Evolutionary conservation across 2,888 invertebrate species (phyloP).

Genomic region (Pegoplata infirma): DNA sequence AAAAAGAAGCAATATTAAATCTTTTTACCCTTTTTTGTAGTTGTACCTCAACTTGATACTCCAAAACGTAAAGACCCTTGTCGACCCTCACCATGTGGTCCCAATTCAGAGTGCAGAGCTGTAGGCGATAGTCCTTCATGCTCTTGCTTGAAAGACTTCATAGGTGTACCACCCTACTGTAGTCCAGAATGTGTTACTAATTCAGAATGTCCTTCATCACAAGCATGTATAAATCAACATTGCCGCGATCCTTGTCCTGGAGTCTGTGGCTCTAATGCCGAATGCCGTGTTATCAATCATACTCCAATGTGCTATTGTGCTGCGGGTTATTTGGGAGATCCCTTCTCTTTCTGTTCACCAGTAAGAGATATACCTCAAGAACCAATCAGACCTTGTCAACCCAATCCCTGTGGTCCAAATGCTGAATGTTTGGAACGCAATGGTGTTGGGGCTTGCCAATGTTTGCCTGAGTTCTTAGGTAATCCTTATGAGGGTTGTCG

Average conservation of each 20-base stretch:
- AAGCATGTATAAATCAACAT: conserved; percentile 86
- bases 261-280: conserved; percentile 82
- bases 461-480: conserved; percentile 85
- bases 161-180: conserved; percentile 87
- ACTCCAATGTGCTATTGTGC: conserved; percentile 82
- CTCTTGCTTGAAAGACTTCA: conserved; percentile 83
- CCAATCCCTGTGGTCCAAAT: conserved; percentile 88
- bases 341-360: conserved; percentile 77
- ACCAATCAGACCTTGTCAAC: conserved; percentile 81
- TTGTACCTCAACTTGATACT: conserved; percentile 69
- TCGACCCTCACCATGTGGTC: conserved; percentile 88
- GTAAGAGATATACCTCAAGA: conserved; percentile 69
- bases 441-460: conserved; percentile 84
- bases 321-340: conserved; percentile 80
- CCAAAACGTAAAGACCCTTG: conserved; percentile 79
- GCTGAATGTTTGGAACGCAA: conserved; percentile 84
- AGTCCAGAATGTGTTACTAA: conserved; percentile 89
- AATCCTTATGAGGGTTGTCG: conserved; percentile 88
- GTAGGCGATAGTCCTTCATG: conserved; percentile 84
- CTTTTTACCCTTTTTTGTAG: conserved; percentile 59
- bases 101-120: conserved; percentile 85
- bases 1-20: background rate
- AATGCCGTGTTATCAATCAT: conserved; percentile 81
- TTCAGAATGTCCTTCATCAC: conserved; percentile 85
- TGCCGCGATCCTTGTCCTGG: conserved; percentile 86